These are phyloP conservation scores for Balanococcus diminutus DNA, from an alignment of 2,888 invertebrate genomes.

Conservation along the genomic window DNA sequence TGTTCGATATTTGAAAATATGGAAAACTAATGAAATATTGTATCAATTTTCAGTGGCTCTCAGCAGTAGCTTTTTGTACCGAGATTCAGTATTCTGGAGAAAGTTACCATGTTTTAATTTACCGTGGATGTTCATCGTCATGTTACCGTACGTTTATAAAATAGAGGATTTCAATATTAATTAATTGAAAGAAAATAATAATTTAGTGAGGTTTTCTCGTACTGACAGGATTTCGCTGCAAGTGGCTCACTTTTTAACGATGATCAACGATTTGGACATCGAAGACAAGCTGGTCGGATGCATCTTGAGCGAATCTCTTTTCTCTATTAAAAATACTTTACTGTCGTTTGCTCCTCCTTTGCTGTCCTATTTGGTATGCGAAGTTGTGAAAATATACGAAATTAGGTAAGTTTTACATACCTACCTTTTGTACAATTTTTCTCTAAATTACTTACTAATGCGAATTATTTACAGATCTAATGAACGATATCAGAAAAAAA, in stretches of 20 bases:
- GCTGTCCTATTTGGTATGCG: constrained; percentile 76
- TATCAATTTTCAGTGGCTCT: constrained; percentile 74
- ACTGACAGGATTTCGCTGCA: constrained; percentile 18
- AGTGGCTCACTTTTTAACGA: constrained; percentile 15
- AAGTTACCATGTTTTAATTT: constrained; percentile 80
- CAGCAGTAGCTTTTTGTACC: constrained; percentile 87
- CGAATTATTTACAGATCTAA: constrained; percentile 75
- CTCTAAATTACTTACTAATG: too few relatives aligned
- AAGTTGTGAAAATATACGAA: constrained; percentile 89
- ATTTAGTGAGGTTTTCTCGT: constrained; percentile 47
- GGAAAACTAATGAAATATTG: constrained; percentile 8
- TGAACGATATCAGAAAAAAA: constrained; percentile 87
- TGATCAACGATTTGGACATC: background rate
- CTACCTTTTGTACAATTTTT: background rate
- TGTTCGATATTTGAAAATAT: too few relatives aligned
- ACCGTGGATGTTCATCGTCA: constrained; percentile 74
- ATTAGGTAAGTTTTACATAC: constrained; percentile 74
- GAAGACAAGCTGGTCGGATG: background rate
- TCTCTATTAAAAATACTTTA: constrained; percentile 59
- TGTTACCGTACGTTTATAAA: constrained; percentile 69
- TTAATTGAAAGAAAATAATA: constrained; percentile 51
- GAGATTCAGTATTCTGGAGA: constrained; percentile 83
- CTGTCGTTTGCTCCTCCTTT: constrained; percentile 70
- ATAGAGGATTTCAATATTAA: background rate
- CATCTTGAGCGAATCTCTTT: constrained; percentile 47